phyloP scores from a whole-genome alignment of 2,797 vertebrate species.

The Streptopelia turtur region DNA sequence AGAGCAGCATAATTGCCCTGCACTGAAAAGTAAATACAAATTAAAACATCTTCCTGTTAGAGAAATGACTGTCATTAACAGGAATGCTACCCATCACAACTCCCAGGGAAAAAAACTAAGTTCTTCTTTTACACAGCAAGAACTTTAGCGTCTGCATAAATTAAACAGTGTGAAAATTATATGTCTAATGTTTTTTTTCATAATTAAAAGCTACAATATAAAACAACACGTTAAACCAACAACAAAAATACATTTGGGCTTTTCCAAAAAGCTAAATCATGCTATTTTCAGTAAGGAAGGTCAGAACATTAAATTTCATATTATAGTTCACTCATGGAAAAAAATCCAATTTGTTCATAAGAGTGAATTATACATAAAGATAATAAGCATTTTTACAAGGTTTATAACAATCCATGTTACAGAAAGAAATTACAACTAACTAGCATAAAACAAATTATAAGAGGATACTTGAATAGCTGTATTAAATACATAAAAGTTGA shows the following conservation, averaged over 20 bases:
- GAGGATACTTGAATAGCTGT: not conserved
- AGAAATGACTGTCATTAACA: constrained; percentile 79
- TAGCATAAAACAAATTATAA: constrained; percentile 5
- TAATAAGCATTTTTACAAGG: constrained; percentile 33
- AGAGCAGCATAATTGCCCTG: constrained; percentile 76
- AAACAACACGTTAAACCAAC: constrained; percentile 29
- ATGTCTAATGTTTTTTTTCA: constrained; percentile 9
- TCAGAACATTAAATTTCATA: constrained; percentile 34
- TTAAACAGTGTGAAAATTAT: constrained; percentile 69
- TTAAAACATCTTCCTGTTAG: constrained; percentile 78
- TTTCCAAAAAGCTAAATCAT: constrained; percentile 29
- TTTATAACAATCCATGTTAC: not conserved
- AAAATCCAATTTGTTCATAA: constrained; percentile 32
- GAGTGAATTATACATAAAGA: constrained; percentile 51
- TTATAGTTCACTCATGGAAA: constrained; percentile 24
- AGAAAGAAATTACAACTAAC: constrained; percentile 51
- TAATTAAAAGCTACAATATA: constrained; percentile 68
- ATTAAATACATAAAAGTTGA: constrained; percentile 44
- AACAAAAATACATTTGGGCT: constrained; percentile 29
- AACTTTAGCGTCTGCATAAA: constrained; percentile 66
- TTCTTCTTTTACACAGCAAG: constrained; percentile 62
- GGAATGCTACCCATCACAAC: constrained; percentile 72
- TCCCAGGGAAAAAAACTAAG: not conserved
- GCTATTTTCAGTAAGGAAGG: constrained; percentile 37
- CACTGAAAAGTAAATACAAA: constrained; percentile 81